Evolutionary conservation across 2,797 vertebrate species (phyloP).

Genomic region (Dromococcyx pavoninus): DNA sequence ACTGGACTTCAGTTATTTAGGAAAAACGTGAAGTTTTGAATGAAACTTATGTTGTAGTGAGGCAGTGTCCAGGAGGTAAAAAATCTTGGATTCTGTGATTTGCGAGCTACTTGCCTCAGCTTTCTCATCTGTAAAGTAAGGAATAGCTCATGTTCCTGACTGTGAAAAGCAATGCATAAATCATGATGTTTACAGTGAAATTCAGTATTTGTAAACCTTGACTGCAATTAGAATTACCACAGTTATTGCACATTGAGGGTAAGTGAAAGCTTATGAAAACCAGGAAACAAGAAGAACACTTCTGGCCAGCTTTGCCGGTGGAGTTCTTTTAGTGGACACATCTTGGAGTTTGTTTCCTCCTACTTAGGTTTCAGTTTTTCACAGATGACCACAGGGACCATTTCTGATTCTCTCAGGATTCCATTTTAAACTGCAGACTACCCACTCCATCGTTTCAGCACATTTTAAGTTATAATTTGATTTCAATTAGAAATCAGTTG

Average conservation of each 20-base stretch:
- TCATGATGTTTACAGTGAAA: background rate
- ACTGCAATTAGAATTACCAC: background rate
- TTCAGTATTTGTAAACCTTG: background rate
- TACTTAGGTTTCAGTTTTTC: background rate
- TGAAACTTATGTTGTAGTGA: background rate
- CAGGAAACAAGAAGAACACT: background rate
- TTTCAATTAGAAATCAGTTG: background rate
- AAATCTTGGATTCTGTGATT: background rate
- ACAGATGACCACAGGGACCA: background rate
- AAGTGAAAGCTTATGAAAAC: background rate
- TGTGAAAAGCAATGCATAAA: background rate
- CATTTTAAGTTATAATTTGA: background rate
- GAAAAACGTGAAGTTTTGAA: background rate
- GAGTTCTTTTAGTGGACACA: background rate
- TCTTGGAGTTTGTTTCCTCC: background rate
- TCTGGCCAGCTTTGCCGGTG: background rate
- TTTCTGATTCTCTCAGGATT: background rate
- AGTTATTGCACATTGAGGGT: background rate
- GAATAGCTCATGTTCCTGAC: background rate
- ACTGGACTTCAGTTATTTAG: background rate
- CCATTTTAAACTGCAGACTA: background rate
- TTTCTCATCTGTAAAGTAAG: background rate
- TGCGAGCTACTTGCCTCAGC: background rate
- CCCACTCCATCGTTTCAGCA: background rate
- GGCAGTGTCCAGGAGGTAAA: background rate